Percentiles rank a stretch among this genome's conserved stretches.
phyloP scores from a whole-genome alignment of 2,888 invertebrate genomes.

The Dendrolimus houi region DNA sequence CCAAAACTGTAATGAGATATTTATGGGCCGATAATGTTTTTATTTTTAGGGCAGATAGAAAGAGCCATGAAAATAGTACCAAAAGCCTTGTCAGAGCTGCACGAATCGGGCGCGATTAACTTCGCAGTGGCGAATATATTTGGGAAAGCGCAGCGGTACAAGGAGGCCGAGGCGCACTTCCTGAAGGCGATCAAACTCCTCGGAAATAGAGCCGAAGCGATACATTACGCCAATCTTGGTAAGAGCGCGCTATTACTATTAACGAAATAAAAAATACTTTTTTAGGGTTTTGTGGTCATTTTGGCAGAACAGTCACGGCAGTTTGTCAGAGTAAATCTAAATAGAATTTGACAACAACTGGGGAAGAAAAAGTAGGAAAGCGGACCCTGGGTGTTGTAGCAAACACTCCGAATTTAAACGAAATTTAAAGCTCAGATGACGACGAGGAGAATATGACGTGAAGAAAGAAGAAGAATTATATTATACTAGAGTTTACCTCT shows the following conservation, averaged over 20 bases:
- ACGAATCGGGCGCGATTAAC: constrained; percentile 85
- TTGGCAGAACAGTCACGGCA: no score
- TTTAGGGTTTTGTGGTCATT: neutral
- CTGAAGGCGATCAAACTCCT: constrained; percentile 82
- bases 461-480: no score
- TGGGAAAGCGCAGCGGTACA: constrained; percentile 87
- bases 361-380: no score
- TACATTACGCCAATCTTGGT: constrained; percentile 94
- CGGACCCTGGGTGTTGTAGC: no score
- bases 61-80: constrained; percentile 83
- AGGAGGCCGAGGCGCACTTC: constrained; percentile 89
- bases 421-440: no score
- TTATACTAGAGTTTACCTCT: no score
- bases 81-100: constrained; percentile 81
- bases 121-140: constrained; percentile 93
- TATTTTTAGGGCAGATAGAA: constrained; percentile 72
- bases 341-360: no score
- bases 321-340: no score
- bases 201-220: constrained; percentile 79
- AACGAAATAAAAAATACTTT: neutral
- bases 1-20: no score
- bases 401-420: no score
- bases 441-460: no score
- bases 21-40: no score
- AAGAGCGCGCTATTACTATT: constrained; percentile 19